Evolutionary conservation across 2,113 vertebrate species (phyloP), one percentile per base, ranked within the genome.

Genomic region (Cebidichthys violaceus): DNA sequence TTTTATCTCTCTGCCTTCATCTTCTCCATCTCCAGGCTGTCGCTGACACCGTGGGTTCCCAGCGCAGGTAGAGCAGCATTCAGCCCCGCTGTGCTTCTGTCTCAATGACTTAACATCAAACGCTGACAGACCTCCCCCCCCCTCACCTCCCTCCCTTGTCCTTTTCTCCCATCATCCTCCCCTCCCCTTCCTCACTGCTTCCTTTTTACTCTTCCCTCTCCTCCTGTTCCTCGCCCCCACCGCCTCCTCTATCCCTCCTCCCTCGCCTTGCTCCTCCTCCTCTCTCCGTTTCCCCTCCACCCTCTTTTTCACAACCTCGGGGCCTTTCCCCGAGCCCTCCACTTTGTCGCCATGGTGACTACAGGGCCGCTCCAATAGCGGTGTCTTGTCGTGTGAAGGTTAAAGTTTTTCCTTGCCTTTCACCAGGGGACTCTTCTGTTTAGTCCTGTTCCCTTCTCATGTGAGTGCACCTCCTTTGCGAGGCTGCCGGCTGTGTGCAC

Each of bases 291-390:
- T 81, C 71, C 74, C 59, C 77, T 70, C 80, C 85, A 47, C 83
- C 66, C 73, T 84, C 71, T 65, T 79, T 77, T 75, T 84, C 71
- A 70, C 79, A 88, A 90, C 92, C 86, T 87, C 85, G 39, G 86
- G 91, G 86, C 76, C 86, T 86, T 68, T 94, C 93, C 93, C 82
- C 72, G 75, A 91, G 93, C 92, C 82, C 68, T 75, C 90, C 84
- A 71, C 87, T 94, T 83, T 17, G 94, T 95, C 91, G 86, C 91
- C 94, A 95, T 95, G 94, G 95, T 92, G 91, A 95, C 87, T 27
- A 77, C 75, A 75, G 52, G 79, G 82, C 84, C 55, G 66, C 86
- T n/a, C 85, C 82, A 88, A 88, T 92, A 82, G 54, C 77, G 27
- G 52, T 55, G 77, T 87, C 75, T 86, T 89, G 79, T 83, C 60